phyloP scores from a whole-genome alignment of 2,888 invertebrate genomes.

The Heteromyza rotundicornis region DNA sequence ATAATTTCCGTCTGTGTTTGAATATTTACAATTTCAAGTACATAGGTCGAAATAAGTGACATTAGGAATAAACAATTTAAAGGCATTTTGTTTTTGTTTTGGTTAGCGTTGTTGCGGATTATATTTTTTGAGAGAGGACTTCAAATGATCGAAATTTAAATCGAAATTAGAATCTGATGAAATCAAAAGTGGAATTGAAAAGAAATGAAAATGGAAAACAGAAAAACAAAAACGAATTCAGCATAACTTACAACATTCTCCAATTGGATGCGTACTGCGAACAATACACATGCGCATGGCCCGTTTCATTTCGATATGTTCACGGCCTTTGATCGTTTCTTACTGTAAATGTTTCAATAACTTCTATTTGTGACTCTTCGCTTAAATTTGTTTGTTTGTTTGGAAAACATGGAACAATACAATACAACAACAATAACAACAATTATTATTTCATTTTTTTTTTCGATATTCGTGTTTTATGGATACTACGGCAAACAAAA shows the following conservation, averaged over 20 bases:
- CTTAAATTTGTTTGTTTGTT: conserved; percentile 44
- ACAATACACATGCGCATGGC: conserved; percentile 9
- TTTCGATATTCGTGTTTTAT: neutral
- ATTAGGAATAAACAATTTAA: too few relatives aligned
- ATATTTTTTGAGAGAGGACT: neutral
- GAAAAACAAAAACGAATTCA: too few relatives aligned
- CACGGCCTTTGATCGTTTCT: conserved; percentile 28
- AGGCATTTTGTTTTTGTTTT: neutral
- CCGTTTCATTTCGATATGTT: conserved; percentile 3
- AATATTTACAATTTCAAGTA: too few relatives aligned
- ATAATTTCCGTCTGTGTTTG: too few relatives aligned
- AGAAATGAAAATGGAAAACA: too few relatives aligned
- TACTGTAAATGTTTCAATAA: conserved; percentile 39
- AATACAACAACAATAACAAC: conserved; percentile 61
- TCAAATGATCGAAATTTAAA: conserved; percentile 7
- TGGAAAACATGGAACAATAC: conserved; percentile 51
- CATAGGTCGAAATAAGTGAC: too few relatives aligned
- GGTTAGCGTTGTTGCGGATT: neutral
- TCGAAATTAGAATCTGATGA: too few relatives aligned
- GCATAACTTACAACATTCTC: conserved; percentile 32
- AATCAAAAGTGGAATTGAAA: too few relatives aligned
- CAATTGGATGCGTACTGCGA: conserved; percentile 18
- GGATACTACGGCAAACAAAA: conserved; percentile 14
- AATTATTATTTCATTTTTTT: conserved; percentile 43
- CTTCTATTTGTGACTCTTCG: conserved; percentile 56